Evolutionary conservation across 2,113 vertebrate genomes (phyloP).

Genomic region (Scopus umbretta): DNA sequence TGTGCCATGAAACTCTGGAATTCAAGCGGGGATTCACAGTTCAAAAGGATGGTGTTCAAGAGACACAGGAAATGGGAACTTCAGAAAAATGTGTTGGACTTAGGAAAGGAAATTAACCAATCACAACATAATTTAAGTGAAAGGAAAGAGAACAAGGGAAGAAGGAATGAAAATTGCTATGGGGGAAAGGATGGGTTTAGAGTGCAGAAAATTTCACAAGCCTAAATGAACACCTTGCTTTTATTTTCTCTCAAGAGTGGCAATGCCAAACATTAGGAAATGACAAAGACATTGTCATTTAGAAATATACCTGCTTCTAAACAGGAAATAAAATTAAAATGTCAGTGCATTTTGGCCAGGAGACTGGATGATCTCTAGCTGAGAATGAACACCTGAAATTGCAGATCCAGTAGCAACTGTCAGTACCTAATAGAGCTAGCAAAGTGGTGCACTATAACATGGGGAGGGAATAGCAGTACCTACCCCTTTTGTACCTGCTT

Average conservation of each 20-base stretch:
- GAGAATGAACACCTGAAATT: not conserved
- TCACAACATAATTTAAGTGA: not conserved
- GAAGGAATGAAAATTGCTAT: not conserved
- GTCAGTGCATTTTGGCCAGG: not conserved
- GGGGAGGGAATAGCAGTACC: not conserved
- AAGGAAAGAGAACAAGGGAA: not conserved
- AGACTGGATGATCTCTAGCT: not conserved
- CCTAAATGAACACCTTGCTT: not conserved
- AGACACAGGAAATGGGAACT: not conserved
- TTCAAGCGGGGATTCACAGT: not conserved
- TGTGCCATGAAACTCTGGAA: not conserved
- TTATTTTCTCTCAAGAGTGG: not conserved
- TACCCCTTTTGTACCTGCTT: not conserved
- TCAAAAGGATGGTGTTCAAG: not conserved
- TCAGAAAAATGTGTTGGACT: not conserved
- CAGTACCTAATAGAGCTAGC: not conserved
- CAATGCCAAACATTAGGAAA: not conserved
- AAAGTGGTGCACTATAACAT: not conserved
- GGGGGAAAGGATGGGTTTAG: not conserved
- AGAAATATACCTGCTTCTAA: not conserved
- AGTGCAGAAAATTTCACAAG: not conserved
- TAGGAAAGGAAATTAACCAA: not conserved
- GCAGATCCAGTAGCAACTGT: not conserved
- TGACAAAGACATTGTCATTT: not conserved
- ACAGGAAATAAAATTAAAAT: not conserved